Evolutionary conservation across 2,888 invertebrate genomes (phyloP).

Genomic region (Pteria penguin): DNA sequence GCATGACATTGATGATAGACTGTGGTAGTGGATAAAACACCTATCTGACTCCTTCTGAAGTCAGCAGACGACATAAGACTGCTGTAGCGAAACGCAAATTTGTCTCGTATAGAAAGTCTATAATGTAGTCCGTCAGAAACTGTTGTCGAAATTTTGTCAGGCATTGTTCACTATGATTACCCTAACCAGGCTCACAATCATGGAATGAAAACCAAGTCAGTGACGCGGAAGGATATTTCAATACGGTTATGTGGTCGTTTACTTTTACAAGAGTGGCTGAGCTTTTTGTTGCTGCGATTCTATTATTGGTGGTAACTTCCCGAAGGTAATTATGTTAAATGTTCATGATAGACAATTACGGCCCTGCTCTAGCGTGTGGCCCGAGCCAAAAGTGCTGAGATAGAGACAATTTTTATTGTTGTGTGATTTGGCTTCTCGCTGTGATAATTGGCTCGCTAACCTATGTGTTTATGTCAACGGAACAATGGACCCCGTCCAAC

Average conservation of each 20-base stretch:
- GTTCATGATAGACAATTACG: conserved; percentile 32
- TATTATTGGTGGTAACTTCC: background rate
- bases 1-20: conserved; percentile 13
- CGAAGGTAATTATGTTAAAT: conserved; percentile 45
- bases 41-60: background rate
- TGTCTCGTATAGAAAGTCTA: conserved; percentile 7
- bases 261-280: background rate
- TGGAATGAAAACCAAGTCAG: conserved; percentile 18
- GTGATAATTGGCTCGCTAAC: conserved; percentile 27
- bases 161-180: conserved; percentile 29
- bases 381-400: conserved; percentile 13
- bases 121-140: conserved; percentile 26
- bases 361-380: conserved; percentile 28
- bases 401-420: conserved; percentile 27
- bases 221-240: conserved; percentile 29
- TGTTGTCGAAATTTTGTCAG: conserved; percentile 14
- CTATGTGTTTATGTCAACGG: conserved; percentile 29
- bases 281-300: background rate
- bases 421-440: conserved; percentile 8
- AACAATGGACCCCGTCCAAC: conserved; percentile 14
- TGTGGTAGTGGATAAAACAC: background rate
- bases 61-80: background rate
- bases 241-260: conserved; percentile 28
- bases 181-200: conserved; percentile 15
- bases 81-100: background rate